A percentile compares a stretch with the other conserved stretches of the same genome.
Conservation (phyloP, 1,140 invertebrate genomes). For the Bilobella aurantiaca region DNA sequence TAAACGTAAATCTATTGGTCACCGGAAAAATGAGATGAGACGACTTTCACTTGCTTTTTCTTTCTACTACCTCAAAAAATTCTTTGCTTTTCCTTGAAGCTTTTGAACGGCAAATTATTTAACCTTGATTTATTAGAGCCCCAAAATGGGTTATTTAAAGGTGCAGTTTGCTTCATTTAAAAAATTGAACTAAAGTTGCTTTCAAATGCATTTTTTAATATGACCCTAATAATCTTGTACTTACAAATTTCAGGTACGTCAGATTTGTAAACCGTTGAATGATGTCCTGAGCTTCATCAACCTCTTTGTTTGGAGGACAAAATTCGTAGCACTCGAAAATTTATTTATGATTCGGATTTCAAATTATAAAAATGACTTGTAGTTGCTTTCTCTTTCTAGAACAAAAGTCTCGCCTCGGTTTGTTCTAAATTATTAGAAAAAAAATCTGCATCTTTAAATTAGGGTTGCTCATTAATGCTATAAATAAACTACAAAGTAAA, state of each 20-base stretch:
- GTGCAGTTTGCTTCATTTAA: slow-evolving; percentile 5
- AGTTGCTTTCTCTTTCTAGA: not conserved
- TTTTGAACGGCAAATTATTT: not conserved
- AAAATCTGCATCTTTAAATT: too few relatives aligned
- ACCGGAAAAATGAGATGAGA: slow-evolving; percentile 1
- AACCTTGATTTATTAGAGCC: not conserved
- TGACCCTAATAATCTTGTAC: not conserved
- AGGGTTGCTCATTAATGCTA: too few relatives aligned
- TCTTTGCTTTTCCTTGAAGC: not conserved
- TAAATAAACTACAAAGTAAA: not conserved
- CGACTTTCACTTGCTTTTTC: not conserved
- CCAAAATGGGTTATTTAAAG: not conserved
- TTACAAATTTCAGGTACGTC: not conserved
- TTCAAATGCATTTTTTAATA: not conserved
- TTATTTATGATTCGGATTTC: too few relatives aligned
- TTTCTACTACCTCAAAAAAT: not conserved
- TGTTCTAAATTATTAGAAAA: too few relatives aligned
- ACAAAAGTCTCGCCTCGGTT: not conserved
- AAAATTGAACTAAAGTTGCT: not conserved
- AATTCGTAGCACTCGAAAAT: not conserved
- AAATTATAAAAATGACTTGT: not conserved
- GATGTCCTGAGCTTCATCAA: not conserved
- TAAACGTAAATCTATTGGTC: not conserved
- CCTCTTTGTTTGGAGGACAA: not conserved
- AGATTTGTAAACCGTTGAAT: not conserved